Conservation (phyloP, 1,140 invertebrate genomes). For the Anastrepha ludens region DNA sequence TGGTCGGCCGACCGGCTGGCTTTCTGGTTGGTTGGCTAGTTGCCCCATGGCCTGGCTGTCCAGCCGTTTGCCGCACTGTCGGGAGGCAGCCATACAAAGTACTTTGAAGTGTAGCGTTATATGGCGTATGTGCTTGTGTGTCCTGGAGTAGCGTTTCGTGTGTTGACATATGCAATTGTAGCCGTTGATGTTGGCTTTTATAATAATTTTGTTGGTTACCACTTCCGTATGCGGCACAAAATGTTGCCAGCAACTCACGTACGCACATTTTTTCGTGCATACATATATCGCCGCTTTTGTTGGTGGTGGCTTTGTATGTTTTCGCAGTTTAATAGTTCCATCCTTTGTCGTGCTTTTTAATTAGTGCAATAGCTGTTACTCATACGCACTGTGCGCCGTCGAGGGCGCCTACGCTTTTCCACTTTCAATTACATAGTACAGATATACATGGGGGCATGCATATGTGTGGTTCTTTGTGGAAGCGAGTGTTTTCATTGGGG, state of each 20-base stretch:
- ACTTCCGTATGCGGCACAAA: constrained; percentile 1
- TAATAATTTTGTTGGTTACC: constrained; percentile 26
- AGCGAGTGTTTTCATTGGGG: no score
- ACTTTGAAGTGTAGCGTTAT: constrained; percentile 5
- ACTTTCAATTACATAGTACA: neutral
- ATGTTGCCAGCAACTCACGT: neutral
- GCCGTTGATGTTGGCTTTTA: constrained; percentile 27
- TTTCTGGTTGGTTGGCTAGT: neutral
- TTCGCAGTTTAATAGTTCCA: constrained; percentile 29
- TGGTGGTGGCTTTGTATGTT: neutral
- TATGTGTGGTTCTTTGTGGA: no score
- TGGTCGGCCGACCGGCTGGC: neutral
- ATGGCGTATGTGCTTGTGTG: neutral
- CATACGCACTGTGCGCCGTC: neutral
- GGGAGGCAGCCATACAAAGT: constrained; percentile 1
- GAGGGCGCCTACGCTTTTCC: neutral
- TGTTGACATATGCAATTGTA: constrained; percentile 41
- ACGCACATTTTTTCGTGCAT: neutral
- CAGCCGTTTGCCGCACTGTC: neutral
- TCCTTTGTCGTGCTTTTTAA: constrained; percentile 36
- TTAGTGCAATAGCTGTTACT: constrained; percentile 44
- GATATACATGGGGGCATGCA: neutral
- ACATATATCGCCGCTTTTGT: neutral
- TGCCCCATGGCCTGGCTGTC: neutral
- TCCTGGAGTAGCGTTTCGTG: neutral